Base-by-base conservation (phyloP, 2,888 invertebrate species). In the Pyrgus malvae region DNA sequence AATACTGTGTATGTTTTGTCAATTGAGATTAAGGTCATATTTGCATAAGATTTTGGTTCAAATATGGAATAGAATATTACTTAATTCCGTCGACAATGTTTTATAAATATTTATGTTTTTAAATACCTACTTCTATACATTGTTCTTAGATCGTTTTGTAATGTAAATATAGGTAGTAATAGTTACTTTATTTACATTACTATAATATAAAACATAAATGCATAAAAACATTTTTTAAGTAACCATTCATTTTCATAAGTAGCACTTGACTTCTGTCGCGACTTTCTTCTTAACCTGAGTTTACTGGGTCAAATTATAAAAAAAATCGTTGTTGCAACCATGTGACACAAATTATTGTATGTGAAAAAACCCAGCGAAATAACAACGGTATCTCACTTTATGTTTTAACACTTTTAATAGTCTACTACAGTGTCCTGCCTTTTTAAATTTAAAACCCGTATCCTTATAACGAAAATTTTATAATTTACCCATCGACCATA, bases 1-100 rank as follows among this genome's bases (percentile, higher is more conserved):
- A n/a, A n/a, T n/a, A n/a, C 72, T 70, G 67, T 68, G 64, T 69
- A 60, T 64, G 68, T 58, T 45, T 33, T 76, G 77, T 74, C 72
- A 80, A 82, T 78, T 75, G 70, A 69, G 70, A 74, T 68, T 74
- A 74, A 83, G 83, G 80, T 77, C 78, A 72, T 57, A 23, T 2
- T 61, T 37, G 50, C 50, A 25, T 42, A 14, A 42, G 4, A 44
- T 42, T 37, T 37, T 41, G 40, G 9, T 17, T 44, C n/a, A n/a
- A n/a, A n/a, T n/a, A n/a, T n/a, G n/a, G n/a, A n/a, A n/a, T n/a
- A n/a, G n/a, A n/a, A n/a, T n/a, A n/a, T n/a, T n/a, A n/a, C n/a
- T n/a, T n/a, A n/a, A n/a, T n/a, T n/a, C n/a, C n/a, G n/a, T n/a
- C n/a, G n/a, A n/a, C n/a, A n/a, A n/a, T n/a, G n/a, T n/a, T n/a